phyloP scores from a whole-genome alignment of 2,888 invertebrate genomes.

The Lydus trimaculatus region DNA sequence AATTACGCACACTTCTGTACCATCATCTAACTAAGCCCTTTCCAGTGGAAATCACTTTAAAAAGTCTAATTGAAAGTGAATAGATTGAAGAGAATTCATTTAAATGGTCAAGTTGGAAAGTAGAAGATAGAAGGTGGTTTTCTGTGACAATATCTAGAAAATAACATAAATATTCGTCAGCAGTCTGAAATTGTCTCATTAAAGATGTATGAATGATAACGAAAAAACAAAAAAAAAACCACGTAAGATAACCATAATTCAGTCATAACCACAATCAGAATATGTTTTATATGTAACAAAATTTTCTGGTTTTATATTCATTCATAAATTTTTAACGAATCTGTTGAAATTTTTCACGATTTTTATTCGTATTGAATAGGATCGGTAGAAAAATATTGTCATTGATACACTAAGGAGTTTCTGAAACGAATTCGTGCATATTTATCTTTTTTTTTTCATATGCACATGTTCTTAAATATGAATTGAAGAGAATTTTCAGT shows the following conservation, averaged over 20 bases:
- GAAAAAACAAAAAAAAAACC: neutral
- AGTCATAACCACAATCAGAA: neutral
- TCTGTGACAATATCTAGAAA: neutral
- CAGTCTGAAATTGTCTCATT: slow-evolving; percentile 15
- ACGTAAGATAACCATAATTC: neutral
- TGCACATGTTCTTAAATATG: slow-evolving; percentile 32
- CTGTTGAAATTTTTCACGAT: slow-evolving; percentile 17
- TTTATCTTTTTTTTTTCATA: slow-evolving; percentile 37
- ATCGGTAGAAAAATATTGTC: slow-evolving; percentile 32
- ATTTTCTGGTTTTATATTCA: slow-evolving; percentile 11
- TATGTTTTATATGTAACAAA: neutral
- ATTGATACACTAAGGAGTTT: slow-evolving; percentile 40
- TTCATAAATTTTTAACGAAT: slow-evolving; percentile 19
- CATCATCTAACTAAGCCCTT: too few species aligned
- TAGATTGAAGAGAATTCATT: slow-evolving; percentile 15
- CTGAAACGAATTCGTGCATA: slow-evolving; percentile 43
- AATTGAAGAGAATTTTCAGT: slow-evolving; percentile 39
- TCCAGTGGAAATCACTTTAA: neutral
- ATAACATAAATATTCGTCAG: slow-evolving; percentile 11
- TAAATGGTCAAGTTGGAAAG: slow-evolving; percentile 12
- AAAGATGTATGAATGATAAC: too few species aligned
- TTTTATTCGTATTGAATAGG: slow-evolving; percentile 25
- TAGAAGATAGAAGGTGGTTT: neutral
- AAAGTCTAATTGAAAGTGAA: neutral
- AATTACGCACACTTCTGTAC: too few species aligned